These are phyloP conservation scores for Notodonta dromedarius DNA, from an alignment of 2,888 invertebrate species.

Conservation along the genomic window DNA sequence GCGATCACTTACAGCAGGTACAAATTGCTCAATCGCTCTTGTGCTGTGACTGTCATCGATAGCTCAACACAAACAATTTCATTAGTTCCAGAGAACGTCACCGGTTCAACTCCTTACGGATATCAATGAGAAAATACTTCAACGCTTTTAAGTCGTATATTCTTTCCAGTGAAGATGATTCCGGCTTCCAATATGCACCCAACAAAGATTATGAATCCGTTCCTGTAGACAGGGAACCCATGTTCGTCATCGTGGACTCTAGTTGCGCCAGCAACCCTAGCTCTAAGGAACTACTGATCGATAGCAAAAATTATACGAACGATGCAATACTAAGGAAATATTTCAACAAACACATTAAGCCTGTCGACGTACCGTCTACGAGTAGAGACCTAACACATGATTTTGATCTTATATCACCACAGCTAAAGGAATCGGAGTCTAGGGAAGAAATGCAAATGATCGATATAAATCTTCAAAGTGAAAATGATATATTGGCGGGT, in stretches of 20 bases:
- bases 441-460: constrained; percentile 54
- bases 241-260: constrained; percentile 57
- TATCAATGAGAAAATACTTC: constrained; percentile 38
- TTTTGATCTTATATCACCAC: constrained; percentile 23
- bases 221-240: constrained; percentile 46
- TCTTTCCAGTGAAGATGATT: constrained; percentile 63
- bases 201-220: constrained; percentile 37
- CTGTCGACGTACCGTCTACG: constrained; percentile 50
- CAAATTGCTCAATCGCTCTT: constrained; percentile 49
- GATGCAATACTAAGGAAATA: constrained; percentile 39
- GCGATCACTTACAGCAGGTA: constrained; percentile 58
- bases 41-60: constrained; percentile 35
- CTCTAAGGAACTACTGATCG: constrained; percentile 50
- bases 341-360: constrained; percentile 37
- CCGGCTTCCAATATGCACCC: constrained; percentile 39
- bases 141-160: constrained; percentile 52
- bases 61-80: constrained; percentile 51
- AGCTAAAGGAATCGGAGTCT: constrained; percentile 43
- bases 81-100: constrained; percentile 52
- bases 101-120: constrained; percentile 28
- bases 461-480: constrained; percentile 60
- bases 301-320: constrained; percentile 33
- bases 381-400: constrained; percentile 44
- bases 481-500: constrained; percentile 46
- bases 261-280: constrained; percentile 50